Conservation (phyloP, 2,113 vertebrate species). For the Pseudonaja textilis region DNA sequence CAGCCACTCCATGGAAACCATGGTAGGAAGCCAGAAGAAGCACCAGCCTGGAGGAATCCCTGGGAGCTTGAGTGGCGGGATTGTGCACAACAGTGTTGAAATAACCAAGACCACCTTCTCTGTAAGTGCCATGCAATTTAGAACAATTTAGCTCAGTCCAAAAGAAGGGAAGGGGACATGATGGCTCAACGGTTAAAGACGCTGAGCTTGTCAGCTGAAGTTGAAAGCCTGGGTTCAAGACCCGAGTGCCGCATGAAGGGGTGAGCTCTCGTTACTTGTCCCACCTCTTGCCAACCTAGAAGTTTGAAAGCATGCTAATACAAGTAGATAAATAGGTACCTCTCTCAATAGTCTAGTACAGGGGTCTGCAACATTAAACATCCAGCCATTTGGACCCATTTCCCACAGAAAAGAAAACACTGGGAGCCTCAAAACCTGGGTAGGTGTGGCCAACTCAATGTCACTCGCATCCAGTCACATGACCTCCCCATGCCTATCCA, state of each 20-base stretch:
- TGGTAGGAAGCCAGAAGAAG: constrained; percentile 86
- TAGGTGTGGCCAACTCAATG: too few relatives aligned
- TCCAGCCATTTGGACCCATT: too few relatives aligned
- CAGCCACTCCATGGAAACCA: constrained; percentile 96
- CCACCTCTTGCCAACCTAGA: background rate
- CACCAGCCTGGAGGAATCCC: constrained; percentile 77
- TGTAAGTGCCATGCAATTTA: constrained; percentile 66
- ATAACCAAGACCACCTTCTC: constrained; percentile 81
- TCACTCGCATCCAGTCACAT: too few relatives aligned
- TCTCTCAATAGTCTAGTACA: background rate
- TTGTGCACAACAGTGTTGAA: constrained; percentile 80
- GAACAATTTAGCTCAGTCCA: background rate
- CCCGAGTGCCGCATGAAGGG: rapidly evolving
- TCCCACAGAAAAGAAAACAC: too few relatives aligned
- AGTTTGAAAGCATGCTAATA: background rate
- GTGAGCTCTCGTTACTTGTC: background rate
- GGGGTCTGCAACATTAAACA: too few relatives aligned
- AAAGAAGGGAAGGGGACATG: background rate
- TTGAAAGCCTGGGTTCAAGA: background rate
- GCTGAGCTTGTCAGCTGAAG: background rate
- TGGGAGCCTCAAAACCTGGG: too few relatives aligned
- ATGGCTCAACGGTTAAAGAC: background rate
- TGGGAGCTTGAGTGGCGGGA: constrained; percentile 86
- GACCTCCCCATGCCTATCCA: too few relatives aligned
- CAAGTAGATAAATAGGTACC: background rate